Base-by-base conservation (phyloP, 1,140 invertebrate genomes). In the Zaprionus africanus region DNA sequence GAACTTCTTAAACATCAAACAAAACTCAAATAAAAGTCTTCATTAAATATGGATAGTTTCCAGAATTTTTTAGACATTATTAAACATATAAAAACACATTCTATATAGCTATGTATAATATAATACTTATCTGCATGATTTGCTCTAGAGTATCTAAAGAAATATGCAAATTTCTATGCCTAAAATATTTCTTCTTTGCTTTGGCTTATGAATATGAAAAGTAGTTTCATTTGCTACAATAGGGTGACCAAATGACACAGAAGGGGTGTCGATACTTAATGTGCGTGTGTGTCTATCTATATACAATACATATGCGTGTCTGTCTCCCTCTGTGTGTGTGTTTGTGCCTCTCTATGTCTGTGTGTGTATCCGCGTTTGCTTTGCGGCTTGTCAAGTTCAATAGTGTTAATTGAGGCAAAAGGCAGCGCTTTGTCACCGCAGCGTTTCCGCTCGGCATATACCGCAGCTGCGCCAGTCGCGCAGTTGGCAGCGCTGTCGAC, bases 371-470 rank as follows among this genome's bases (percentile, higher is more conserved):
- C 38, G 63, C 54, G 28, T 43, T 41, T 63, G 43, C 31, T 63
- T 57, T 54, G 60, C 67, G 22, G 60, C 49, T 78, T 67, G 71
- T 78, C 81, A 84, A 88, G 84, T 84, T 88, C 84, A 90, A 74
- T 54, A 72, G 85, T 88, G 85, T 90, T 88, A 88, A 88, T 88
- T 88, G 83, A 88, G 76, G 81, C 85, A 74, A 68, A 46, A 72
- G 49, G 76, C 71, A 66, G 68, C 56, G 68, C 34, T 62, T 59
- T 49, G 73, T 81, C 75, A 86, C 59, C 58, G 58, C 82, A 78
- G 73, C 64, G 70, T 85, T 85, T 85, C 82, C 83, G 83, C 65
- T 53, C 46, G 41, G 13, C 41, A 26, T 43, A 17, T 61, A 64
- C 22, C 61, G 59, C 79, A 74, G 81, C 81, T 82, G 81, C 66